These are phyloP conservation scores for Acanthiza pusilla DNA, from an alignment of 2,797 vertebrate species.

Conservation along the genomic window DNA sequence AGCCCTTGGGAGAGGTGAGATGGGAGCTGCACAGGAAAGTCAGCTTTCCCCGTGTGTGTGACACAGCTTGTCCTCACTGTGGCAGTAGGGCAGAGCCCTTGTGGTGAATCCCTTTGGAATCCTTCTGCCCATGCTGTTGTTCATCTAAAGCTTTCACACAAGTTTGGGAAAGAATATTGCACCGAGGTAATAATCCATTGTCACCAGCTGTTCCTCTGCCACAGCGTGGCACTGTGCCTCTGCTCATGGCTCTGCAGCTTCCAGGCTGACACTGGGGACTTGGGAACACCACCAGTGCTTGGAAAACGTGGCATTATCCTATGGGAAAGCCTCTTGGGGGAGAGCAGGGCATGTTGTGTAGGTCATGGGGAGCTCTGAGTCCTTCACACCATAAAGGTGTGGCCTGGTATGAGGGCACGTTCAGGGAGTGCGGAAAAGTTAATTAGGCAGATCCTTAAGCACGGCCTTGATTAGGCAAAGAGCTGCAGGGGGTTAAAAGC, in stretches of 20 bases:
- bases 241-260: neutral
- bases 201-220: neutral
- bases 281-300: neutral
- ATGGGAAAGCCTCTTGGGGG: neutral
- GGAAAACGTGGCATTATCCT: neutral
- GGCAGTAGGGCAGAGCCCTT: neutral
- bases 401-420: rapidly evolving
- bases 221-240: slow-evolving; percentile 25
- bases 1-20: neutral
- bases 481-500: neutral
- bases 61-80: neutral
- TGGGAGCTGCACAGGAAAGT: neutral
- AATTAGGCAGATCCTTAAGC: neutral
- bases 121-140: neutral
- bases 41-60: neutral
- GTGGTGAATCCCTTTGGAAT: neutral
- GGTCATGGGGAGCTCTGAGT: neutral
- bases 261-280: neutral
- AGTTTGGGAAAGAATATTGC: neutral
- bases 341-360: neutral
- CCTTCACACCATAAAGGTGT: rapidly evolving
- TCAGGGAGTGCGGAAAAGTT: neutral
- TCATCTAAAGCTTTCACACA: neutral
- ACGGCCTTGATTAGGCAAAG: neutral
- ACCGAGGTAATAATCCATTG: neutral